Percentiles rank a stretch among this genome's conserved stretches.
These are phyloP conservation scores for Neosalanx taihuensis DNA, from an alignment of 2,797 vertebrate genomes.

Conservation along the genomic window DNA sequence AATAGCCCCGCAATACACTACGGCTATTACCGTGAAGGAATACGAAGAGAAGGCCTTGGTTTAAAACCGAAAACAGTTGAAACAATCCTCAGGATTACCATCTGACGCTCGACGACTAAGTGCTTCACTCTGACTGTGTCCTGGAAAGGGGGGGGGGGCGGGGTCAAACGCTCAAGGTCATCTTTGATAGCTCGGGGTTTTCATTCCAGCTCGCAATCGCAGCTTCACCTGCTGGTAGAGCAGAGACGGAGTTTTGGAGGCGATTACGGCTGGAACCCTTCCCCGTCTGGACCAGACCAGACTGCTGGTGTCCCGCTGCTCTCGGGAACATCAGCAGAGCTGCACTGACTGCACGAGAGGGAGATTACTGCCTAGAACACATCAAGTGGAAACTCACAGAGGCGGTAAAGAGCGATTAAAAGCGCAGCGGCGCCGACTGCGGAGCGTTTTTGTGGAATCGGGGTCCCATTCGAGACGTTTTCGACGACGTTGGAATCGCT, in stretches of 20 bases:
- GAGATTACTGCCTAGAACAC: constrained; percentile 25
- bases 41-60: constrained; percentile 38
- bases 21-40: constrained; percentile 40
- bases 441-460: constrained; percentile 30
- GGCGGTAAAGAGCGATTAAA: constrained; percentile 33
- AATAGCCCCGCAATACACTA: constrained; percentile 38
- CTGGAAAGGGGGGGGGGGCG: too few species aligned
- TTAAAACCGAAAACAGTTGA: constrained; percentile 57
- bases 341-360: constrained; percentile 21
- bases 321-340: too few species aligned
- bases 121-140: background rate
- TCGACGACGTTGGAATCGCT: too few species aligned
- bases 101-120: constrained; percentile 49
- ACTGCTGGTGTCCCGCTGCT: too few species aligned
- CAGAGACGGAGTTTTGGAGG: background rate
- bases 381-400: constrained; percentile 27
- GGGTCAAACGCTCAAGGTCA: constrained; percentile 10
- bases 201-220: background rate
- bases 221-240: background rate
- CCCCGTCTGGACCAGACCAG: too few species aligned
- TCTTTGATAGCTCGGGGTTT: background rate
- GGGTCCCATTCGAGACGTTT: constrained; percentile 22
- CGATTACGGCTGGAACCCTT: too few species aligned
- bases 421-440: constrained; percentile 23
- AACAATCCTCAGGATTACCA: constrained; percentile 22